A percentile compares a stretch with the other conserved stretches of the same genome.
phyloP scores from a whole-genome alignment of 2,797 vertebrate species.

The Serranus cabrilla region DNA sequence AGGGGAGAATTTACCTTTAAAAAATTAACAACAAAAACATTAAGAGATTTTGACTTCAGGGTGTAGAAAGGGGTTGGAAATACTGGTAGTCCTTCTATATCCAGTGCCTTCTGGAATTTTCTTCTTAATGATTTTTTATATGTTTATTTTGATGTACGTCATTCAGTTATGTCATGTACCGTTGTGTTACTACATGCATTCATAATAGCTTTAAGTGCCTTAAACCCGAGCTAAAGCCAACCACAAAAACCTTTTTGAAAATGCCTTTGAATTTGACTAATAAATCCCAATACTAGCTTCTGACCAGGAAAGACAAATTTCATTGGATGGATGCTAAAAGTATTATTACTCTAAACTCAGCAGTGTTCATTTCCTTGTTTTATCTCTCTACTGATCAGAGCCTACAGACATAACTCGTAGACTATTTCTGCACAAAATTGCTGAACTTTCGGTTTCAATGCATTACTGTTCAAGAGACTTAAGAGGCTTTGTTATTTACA shows the following conservation, averaged over 20 bases:
- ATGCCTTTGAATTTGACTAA: constrained; percentile 2
- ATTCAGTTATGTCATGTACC: constrained; percentile 60
- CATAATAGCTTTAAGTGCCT: constrained; percentile 49
- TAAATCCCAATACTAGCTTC: neutral
- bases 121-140: constrained; percentile 36
- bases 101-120: constrained; percentile 61
- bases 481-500: constrained; percentile 4
- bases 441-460: neutral
- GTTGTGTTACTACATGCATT: constrained; percentile 60
- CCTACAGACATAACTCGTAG: neutral
- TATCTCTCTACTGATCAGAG: constrained; percentile 11
- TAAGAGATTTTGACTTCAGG: neutral
- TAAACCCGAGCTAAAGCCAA: constrained; percentile 38
- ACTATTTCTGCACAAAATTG: neutral
- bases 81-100: constrained; percentile 55
- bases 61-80: constrained; percentile 49
- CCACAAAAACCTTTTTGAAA: neutral
- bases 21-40: neutral
- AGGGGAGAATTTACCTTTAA: neutral
- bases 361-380: neutral
- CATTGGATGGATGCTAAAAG: neutral
- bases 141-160: constrained; percentile 62
- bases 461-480: neutral
- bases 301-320: too few relatives aligned
- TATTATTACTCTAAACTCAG: neutral